phyloP scores from a whole-genome alignment of 2,113 vertebrate genomes.

The Mastomys natalensis region DNA sequence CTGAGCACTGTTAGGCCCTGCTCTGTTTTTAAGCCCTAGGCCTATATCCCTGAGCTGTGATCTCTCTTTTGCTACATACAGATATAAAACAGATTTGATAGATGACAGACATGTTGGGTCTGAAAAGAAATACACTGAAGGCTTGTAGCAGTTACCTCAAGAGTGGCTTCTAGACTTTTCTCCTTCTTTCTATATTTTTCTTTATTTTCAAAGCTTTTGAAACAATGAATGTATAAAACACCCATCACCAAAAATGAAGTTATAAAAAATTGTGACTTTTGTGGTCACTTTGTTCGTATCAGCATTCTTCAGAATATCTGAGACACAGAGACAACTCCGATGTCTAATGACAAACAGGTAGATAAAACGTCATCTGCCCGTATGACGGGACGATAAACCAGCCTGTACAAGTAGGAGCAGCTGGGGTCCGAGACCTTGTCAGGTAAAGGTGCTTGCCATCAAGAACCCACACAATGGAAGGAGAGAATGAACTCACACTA shows the following conservation, averaged over 20 bases:
- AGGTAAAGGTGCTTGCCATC: background rate
- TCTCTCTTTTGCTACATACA: background rate
- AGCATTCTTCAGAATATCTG: background rate
- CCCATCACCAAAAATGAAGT: constrained; percentile 16
- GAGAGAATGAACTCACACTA: background rate
- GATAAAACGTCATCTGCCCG: background rate
- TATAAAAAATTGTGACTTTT: background rate
- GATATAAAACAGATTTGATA: constrained; percentile 17
- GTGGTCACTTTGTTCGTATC: background rate
- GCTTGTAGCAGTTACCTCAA: background rate
- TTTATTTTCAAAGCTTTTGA: constrained; percentile 46
- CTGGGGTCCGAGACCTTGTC: background rate
- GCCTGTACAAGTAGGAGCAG: background rate
- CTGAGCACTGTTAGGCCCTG: background rate
- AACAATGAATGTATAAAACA: background rate
- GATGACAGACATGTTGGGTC: background rate
- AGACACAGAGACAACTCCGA: background rate
- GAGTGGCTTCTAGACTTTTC: background rate
- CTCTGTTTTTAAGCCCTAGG: background rate
- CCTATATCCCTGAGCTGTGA: background rate
- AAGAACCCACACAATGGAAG: background rate
- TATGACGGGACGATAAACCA: background rate
- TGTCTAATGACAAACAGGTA: background rate
- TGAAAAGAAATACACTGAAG: background rate
- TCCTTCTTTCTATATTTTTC: background rate